Evolutionary conservation across 2,113 vertebrate genomes (phyloP).

Genomic region (Empidonax traillii): DNA sequence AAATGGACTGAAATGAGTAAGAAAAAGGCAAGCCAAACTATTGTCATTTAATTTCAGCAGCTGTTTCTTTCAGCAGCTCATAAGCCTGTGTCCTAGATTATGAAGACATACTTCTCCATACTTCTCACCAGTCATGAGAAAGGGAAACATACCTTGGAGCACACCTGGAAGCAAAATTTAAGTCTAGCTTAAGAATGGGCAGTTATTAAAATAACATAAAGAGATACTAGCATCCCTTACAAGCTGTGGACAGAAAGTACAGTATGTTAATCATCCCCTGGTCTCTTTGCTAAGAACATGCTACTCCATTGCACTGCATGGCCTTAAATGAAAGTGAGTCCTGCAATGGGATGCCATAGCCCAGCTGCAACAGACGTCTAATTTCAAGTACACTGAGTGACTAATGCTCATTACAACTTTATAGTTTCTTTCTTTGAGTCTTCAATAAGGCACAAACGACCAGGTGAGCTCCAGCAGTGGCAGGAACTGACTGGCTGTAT

Average conservation of each 20-base stretch:
- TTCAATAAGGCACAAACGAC: neutral
- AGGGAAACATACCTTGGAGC: neutral
- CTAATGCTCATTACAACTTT: neutral
- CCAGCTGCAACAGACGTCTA: neutral
- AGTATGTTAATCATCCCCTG: neutral
- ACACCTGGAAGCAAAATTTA: neutral
- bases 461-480: neutral
- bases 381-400: neutral
- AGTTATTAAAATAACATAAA: neutral
- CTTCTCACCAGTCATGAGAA: neutral
- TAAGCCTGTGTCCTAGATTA: neutral
- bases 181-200: neutral
- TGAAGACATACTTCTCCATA: neutral
- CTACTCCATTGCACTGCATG: neutral
- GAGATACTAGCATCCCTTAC: neutral
- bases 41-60: neutral
- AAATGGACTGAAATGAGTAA: neutral
- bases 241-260: neutral
- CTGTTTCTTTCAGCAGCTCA: neutral
- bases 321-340: neutral
- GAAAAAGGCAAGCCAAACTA: neutral
- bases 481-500: neutral
- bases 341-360: fast-evolving
- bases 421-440: neutral
- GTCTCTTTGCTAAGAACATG: neutral